Conservation (phyloP, 2,888 invertebrate species). For the Diadromus collaris region DNA sequence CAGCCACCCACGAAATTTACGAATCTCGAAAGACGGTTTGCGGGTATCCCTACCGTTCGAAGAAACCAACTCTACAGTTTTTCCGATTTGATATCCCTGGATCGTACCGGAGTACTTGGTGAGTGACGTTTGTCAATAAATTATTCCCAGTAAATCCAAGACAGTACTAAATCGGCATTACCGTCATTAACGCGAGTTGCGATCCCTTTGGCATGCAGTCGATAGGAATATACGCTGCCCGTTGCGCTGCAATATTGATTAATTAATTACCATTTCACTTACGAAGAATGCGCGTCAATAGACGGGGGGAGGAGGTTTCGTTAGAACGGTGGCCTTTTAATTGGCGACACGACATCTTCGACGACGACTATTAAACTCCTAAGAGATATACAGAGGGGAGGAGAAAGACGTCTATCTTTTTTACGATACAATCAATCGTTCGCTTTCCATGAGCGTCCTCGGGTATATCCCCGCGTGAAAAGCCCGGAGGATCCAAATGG, state of each 20-base stretch:
- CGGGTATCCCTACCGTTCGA: too few species aligned
- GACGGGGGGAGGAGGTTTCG: slow-evolving; percentile 47
- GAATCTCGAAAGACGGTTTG: neutral
- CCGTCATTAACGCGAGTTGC: neutral
- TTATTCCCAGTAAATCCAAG: neutral
- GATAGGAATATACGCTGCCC: neutral
- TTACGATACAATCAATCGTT: slow-evolving; percentile 54
- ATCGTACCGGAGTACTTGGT: neutral
- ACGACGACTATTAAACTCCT: slow-evolving; percentile 12
- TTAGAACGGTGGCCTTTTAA: slow-evolving; percentile 61
- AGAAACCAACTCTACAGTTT: too few species aligned
- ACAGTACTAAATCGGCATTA: neutral
- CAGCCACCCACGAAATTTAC: neutral
- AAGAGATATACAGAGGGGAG: neutral
- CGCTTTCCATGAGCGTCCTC: too few species aligned
- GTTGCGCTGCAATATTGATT: neutral
- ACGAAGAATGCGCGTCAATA: neutral
- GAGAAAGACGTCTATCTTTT: slow-evolving; percentile 30
- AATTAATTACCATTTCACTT: neutral
- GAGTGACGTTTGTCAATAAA: neutral
- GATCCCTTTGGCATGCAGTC: neutral
- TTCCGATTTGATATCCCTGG: neutral
- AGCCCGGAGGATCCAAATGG: too few species aligned
- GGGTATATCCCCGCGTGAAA: too few species aligned
- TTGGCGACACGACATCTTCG: slow-evolving; percentile 43